A percentile compares a stretch with the other conserved stretches of the same genome.
Evolutionary conservation across 1,140 invertebrate genomes (phyloP).

Genomic region (Coelopa frigida): DNA sequence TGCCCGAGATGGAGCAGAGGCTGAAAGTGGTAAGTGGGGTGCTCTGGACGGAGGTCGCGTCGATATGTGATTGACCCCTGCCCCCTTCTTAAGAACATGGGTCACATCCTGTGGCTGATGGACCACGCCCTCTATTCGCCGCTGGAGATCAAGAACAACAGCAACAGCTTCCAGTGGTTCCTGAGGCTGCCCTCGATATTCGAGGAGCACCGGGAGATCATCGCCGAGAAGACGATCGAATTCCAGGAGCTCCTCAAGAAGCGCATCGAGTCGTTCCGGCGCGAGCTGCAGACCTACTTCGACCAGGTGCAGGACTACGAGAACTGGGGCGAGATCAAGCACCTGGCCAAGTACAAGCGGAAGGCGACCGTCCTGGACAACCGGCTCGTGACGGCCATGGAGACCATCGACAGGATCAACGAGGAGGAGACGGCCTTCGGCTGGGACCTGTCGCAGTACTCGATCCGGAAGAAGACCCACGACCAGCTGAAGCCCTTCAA

Average conservation of each 20-base stretch:
- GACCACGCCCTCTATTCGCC: slow-evolving; percentile 72
- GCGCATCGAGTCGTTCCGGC: slow-evolving; percentile 32
- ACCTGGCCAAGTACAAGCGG: slow-evolving; percentile 76
- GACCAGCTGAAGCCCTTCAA: slow-evolving; percentile 78
- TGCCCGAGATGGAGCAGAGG: slow-evolving; percentile 67
- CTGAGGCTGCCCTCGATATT: slow-evolving; percentile 70
- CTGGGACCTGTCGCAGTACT: slow-evolving; percentile 86
- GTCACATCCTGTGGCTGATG: slow-evolving; percentile 50
- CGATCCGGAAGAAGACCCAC: slow-evolving; percentile 64
- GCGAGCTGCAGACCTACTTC: slow-evolving; percentile 73
- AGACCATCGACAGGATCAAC: slow-evolving; percentile 84
- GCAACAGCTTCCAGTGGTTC: slow-evolving; percentile 80
- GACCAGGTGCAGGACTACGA: slow-evolving; percentile 80
- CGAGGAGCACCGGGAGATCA: slow-evolving; percentile 70
- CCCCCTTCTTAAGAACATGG: slow-evolving; percentile 26
- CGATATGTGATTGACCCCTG: background rate
- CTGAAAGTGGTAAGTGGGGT: slow-evolving; percentile 51
- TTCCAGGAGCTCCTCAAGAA: slow-evolving; percentile 74
- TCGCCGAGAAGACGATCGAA: slow-evolving; percentile 75
- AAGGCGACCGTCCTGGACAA: slow-evolving; percentile 69
- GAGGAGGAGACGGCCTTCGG: slow-evolving; percentile 84
- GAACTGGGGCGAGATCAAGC: slow-evolving; percentile 80
- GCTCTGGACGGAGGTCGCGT: background rate
- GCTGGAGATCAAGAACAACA: slow-evolving; percentile 79
- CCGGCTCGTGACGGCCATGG: slow-evolving; percentile 59